These are phyloP conservation scores for Aspidoscelis tigris DNA, from an alignment of 2,113 vertebrate species.

Conservation along the genomic window DNA sequence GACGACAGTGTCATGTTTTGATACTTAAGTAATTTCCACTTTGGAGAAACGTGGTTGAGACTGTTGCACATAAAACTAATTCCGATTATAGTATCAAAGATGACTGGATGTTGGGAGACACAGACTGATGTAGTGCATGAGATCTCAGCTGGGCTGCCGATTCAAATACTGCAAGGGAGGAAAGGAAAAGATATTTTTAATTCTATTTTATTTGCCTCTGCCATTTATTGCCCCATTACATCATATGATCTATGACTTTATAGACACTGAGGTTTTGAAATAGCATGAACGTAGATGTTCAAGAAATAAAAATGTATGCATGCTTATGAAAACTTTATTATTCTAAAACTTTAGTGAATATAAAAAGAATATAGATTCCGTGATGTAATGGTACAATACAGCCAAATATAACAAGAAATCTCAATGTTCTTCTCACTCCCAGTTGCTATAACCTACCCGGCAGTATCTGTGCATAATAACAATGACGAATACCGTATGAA, in stretches of 20 bases:
- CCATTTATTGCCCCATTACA: conserved; percentile 14
- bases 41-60: neutral
- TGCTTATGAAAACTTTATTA: conserved; percentile 11
- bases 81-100: neutral
- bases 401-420: conserved; percentile 26
- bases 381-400: conserved; percentile 25
- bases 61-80: neutral
- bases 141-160: neutral
- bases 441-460: neutral
- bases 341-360: conserved; percentile 5
- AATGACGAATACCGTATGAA: conserved; percentile 31
- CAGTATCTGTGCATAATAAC: conserved; percentile 16
- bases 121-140: neutral
- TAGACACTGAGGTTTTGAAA: conserved; percentile 4
- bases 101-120: neutral
- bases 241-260: conserved; percentile 16
- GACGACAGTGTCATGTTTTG: neutral
- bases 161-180: neutral
- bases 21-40: neutral
- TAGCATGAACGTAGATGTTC: neutral
- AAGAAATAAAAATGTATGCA: conserved; percentile 11
- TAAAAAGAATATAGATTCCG: conserved; percentile 5
- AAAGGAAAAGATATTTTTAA: neutral
- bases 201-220: neutral
- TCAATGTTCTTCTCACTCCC: conserved; percentile 2